Conservation (phyloP, 2,888 invertebrate genomes). For the Drosophila formosana region DNA sequence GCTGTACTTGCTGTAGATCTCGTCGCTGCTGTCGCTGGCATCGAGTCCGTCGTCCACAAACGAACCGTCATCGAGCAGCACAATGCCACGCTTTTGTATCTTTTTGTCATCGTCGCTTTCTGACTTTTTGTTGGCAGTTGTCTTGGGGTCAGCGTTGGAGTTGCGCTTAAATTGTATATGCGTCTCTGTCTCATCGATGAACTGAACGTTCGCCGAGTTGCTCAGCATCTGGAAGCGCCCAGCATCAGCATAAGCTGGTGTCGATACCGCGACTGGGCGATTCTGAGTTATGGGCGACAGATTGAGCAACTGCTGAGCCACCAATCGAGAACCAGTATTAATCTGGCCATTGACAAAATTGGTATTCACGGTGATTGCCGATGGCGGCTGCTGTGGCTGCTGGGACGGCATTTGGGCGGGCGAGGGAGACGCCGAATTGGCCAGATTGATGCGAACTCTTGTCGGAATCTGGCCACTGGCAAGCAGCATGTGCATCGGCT, state of each 20-base stretch:
- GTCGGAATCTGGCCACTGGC: slow-evolving; percentile 88
- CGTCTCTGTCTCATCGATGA: slow-evolving; percentile 86
- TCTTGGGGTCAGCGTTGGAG: slow-evolving; percentile 24
- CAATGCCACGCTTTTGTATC: slow-evolving; percentile 88
- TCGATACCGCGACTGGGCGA: slow-evolving; percentile 3
- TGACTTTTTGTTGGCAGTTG: not conserved
- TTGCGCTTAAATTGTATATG: slow-evolving; percentile 81
- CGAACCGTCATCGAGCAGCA: slow-evolving; percentile 89
- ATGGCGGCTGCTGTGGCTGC: slow-evolving; percentile 85
- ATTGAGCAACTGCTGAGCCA: slow-evolving; percentile 87
- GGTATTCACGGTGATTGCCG: slow-evolving; percentile 84
- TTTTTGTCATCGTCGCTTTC: slow-evolving; percentile 45
- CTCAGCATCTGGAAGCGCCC: slow-evolving; percentile 68
- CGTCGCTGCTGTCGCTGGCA: slow-evolving; percentile 84
- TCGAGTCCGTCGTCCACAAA: slow-evolving; percentile 88
- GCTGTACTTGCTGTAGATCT: slow-evolving; percentile 72
- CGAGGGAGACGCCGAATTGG: slow-evolving; percentile 74
- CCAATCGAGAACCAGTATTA: slow-evolving; percentile 86
- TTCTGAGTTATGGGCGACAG: slow-evolving; percentile 35
- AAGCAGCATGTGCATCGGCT: slow-evolving; percentile 86
- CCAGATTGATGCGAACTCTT: slow-evolving; percentile 86
- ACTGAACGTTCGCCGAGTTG: slow-evolving; percentile 88
- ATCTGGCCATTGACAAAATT: slow-evolving; percentile 89
- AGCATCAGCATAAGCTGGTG: slow-evolving; percentile 14
- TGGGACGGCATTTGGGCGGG: slow-evolving; percentile 10